Percentiles rank a stretch among this genome's conserved stretches.
Conservation (phyloP, 1,140 invertebrate species). For the Drosophila ananassae region DNA sequence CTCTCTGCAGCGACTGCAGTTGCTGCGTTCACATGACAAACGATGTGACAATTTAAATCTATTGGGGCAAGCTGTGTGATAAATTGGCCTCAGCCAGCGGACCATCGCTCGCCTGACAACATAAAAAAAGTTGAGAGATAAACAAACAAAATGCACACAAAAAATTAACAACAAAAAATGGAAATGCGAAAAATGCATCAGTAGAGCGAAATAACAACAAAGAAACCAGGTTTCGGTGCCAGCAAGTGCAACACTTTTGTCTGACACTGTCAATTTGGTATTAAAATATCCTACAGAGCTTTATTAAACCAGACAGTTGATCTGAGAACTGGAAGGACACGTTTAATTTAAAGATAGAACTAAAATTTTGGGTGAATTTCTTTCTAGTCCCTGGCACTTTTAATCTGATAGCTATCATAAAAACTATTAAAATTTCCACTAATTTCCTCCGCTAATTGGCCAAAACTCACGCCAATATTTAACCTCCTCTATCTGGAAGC, state of each 20-base stretch:
- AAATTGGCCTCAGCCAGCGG: conserved; percentile 64
- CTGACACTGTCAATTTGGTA: conserved; percentile 68
- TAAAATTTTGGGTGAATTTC: not conserved
- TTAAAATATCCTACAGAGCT: conserved; percentile 63
- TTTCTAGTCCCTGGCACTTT: not conserved
- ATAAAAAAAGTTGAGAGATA: conserved; percentile 21
- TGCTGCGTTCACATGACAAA: conserved; percentile 61
- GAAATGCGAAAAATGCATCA: conserved; percentile 50
- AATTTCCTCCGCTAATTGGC: not conserved
- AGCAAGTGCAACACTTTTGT: conserved; percentile 51
- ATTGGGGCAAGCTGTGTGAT: conserved; percentile 69
- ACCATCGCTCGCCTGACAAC: conserved; percentile 46
- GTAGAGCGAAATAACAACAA: conserved; percentile 9
- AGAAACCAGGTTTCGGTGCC: conserved; percentile 32
- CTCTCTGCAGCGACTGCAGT: not conserved
- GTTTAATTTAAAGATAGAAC: not conserved
- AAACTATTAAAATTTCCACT: not conserved
- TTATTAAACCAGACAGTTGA: conserved; percentile 42
- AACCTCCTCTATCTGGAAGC: conserved; percentile 22
- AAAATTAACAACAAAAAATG: conserved; percentile 20
- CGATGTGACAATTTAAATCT: conserved; percentile 80
- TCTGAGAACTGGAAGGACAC: conserved; percentile 19
- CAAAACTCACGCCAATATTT: conserved; percentile 12
- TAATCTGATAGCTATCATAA: not conserved
- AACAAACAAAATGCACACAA: conserved; percentile 30